Conservation (phyloP, 2,113 vertebrate species). For the Lagopus leucura region DNA sequence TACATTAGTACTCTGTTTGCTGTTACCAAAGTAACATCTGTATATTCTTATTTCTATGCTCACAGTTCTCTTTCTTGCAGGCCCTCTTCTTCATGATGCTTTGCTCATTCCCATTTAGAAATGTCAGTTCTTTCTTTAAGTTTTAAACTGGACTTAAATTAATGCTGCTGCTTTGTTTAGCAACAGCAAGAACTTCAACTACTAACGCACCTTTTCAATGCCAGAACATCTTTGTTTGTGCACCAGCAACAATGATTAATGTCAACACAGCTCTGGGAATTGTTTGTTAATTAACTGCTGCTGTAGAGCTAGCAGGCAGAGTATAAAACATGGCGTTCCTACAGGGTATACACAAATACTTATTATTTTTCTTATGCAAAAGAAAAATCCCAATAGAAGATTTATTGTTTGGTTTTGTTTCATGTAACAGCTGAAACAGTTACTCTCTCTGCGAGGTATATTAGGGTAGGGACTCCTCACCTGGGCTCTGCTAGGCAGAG, state of each 20-base stretch:
- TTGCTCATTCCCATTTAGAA: not conserved
- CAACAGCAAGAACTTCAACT: conserved; percentile 52
- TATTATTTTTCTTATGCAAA: conserved; percentile 60
- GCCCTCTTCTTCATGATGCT: not conserved
- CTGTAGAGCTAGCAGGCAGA: conserved; percentile 69
- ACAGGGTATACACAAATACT: conserved; percentile 65
- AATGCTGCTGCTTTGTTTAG: conserved; percentile 32
- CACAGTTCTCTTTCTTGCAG: not conserved
- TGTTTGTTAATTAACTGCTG: conserved; percentile 76
- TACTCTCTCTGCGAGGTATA: not conserved
- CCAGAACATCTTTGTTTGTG: conserved; percentile 73
- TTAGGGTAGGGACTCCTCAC: not conserved
- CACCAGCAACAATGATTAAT: conserved; percentile 75
- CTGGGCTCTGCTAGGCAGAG: not conserved
- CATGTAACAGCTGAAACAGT: not conserved
- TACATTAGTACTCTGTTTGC: not conserved
- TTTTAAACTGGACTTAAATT: conserved; percentile 34
- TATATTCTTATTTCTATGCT: not conserved
- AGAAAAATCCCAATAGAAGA: conserved; percentile 47
- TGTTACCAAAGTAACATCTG: not conserved
- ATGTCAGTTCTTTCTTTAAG: not conserved
- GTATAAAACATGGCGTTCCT: conserved; percentile 64
- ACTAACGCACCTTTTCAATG: conserved; percentile 65
- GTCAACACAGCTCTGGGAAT: conserved; percentile 72
- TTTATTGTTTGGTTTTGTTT: conserved; percentile 49